Base-by-base conservation (phyloP, 53 echinoderm and acorn worm species). In the Henricia sp. region DNA sequence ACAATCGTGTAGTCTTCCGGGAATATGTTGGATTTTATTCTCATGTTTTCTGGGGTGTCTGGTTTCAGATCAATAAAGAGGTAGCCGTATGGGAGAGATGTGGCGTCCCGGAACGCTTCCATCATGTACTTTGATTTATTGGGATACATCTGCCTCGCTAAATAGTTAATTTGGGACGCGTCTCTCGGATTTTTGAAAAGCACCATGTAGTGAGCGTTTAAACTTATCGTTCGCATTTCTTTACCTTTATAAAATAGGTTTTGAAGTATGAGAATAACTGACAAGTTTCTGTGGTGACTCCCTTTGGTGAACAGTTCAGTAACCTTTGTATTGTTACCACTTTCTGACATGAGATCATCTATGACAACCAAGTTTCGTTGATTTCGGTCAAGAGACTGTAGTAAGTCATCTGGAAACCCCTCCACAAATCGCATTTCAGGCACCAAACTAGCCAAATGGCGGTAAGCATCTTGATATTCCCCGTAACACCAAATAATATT, bases 121-220 rank as follows among this genome's bases (percentile, higher is more conserved):
- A 91, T 88, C 50, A 95, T 55, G 62, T 77, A 95, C 51, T 83
- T 90, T 1, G 36, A 42, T 62, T 93, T 90, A 21, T 74, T 86
- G 0, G 91, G 95, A 53, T 86, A 93, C 86, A 93, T 86, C 51
- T 95, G 95, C 83, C 85, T 90, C 5, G 83, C 90, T 38, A 95
- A 50, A 57, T 95, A 82, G 1, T 39, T 70, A 12, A 95, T 90
- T 83, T 95, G 95, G 3, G 92, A 90, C 29, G 74, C 59, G 37
- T 95, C 95, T 40, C 92, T 64, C 0, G 92, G 92, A 29, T 95
- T 95, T 67, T 92, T 92, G 32, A 89, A 95, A 1, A 92, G 42
- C 8, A 91, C 53, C 39, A 90, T 66, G 85, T 92, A 95, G 52
- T 92, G 90, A 12, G 88, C 68, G 37, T 92, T 92, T 14, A 95